Conservation (phyloP, 2,888 invertebrate species). For the Eumacrocentrus americanus region DNA sequence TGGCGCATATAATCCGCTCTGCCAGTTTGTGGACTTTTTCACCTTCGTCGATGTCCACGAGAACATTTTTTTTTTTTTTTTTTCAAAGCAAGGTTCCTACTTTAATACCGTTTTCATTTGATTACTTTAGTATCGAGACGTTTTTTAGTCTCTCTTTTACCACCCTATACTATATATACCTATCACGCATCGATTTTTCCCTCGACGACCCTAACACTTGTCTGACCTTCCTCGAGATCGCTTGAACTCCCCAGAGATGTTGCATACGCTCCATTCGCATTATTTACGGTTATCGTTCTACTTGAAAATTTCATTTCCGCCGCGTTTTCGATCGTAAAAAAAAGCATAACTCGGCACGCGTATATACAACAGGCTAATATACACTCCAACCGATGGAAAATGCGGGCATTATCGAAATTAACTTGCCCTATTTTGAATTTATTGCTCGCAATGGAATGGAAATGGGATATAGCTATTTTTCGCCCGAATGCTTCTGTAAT, state of each 20-base stretch:
- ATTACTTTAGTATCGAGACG: too few relatives aligned
- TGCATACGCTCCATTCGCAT: constrained; percentile 22
- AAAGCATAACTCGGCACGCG: not conserved
- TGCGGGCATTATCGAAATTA: constrained; percentile 6
- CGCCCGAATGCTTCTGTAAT: not conserved
- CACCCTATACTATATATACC: not conserved
- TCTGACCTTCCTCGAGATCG: constrained; percentile 12
- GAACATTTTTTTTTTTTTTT: not conserved
- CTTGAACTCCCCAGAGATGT: constrained; percentile 22
- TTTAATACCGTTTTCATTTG: too few relatives aligned
- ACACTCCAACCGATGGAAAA: not conserved
- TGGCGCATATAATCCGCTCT: too few relatives aligned
- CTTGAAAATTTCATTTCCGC: constrained; percentile 26
- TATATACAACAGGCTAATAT: not conserved
- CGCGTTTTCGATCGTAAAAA: constrained; percentile 21
- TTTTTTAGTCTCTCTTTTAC: too few relatives aligned
- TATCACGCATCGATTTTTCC: not conserved
- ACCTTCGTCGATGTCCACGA: not conserved
- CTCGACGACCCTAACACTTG: not conserved
- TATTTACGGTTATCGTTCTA: constrained; percentile 31
- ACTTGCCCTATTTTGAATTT: not conserved
- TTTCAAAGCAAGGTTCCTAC: not conserved
- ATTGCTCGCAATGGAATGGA: not conserved
- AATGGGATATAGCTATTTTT: not conserved
- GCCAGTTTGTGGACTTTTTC: too few relatives aligned